Percentiles rank a stretch among this genome's conserved stretches.
Evolutionary conservation across 2,888 invertebrate genomes (phyloP).

Genomic region (Pasiphila rectangulata): DNA sequence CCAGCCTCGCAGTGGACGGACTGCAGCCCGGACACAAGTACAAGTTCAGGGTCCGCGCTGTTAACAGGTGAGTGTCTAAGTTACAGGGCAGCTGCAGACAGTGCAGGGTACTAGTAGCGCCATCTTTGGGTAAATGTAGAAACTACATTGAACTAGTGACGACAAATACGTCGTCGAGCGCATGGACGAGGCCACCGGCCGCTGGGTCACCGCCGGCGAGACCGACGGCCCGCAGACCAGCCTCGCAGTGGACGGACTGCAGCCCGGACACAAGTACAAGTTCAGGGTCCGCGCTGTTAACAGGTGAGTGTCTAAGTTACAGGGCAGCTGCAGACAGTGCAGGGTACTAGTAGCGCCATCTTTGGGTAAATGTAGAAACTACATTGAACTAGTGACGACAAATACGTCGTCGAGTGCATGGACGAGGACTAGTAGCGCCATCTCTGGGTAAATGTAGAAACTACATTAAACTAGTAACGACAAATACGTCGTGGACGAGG

Average conservation of each 20-base stretch:
- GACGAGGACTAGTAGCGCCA: too few relatives aligned
- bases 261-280: slow-evolving; percentile 97
- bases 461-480: too few relatives aligned
- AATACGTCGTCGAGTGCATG: slow-evolving; percentile 97
- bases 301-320: slow-evolving; percentile 67
- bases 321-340: neutral
- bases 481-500: too few relatives aligned
- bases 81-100: neutral
- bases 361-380: neutral
- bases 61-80: slow-evolving; percentile 85
- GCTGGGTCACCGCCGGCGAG: slow-evolving; percentile 96
- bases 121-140: neutral
- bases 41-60: slow-evolving; percentile 97
- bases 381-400: too few relatives aligned
- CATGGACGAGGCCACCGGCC: slow-evolving; percentile 94
- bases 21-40: slow-evolving; percentile 96
- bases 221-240: slow-evolving; percentile 91
- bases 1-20: slow-evolving; percentile 89
- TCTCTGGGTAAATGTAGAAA: too few relatives aligned
- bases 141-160: too few relatives aligned
- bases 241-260: slow-evolving; percentile 90
- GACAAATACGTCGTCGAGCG: slow-evolving; percentile 97
- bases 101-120: neutral
- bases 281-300: slow-evolving; percentile 98
- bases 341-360: neutral